Percentiles rank a stretch among this genome's conserved stretches.
Evolutionary conservation across 2,888 invertebrate species (phyloP).

Genomic region (Chrysomela aeneicollis): DNA sequence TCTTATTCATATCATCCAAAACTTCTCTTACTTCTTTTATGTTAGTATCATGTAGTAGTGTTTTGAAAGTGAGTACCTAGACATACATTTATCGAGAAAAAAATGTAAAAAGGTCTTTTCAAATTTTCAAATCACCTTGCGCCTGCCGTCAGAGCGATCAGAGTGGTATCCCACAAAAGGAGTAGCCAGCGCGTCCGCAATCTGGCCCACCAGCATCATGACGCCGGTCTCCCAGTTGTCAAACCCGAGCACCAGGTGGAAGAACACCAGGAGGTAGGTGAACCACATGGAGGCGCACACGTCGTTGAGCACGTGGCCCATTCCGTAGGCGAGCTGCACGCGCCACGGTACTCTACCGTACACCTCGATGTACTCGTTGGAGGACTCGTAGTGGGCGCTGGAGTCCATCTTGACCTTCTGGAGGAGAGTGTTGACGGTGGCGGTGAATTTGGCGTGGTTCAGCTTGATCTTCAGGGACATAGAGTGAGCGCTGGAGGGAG

Average conservation of each 20-base stretch:
- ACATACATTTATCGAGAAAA: no score
- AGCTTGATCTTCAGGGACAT: conserved; percentile 31
- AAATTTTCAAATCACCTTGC: no score
- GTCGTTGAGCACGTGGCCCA: conserved; percentile 93
- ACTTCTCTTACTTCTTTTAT: no score
- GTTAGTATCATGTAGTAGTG: no score
- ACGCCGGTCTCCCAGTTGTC: conserved; percentile 68
- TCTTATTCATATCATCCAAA: no score
- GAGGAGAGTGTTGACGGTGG: conserved; percentile 3
- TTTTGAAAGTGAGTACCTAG: no score
- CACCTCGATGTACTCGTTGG: conserved; percentile 63
- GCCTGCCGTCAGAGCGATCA: conserved; percentile 76
- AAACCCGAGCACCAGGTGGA: conserved; percentile 70
- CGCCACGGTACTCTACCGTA: conserved; percentile 60
- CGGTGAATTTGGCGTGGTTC: conserved; percentile 15
- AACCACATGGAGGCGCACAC: conserved; percentile 96
- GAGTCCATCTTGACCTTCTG: conserved; percentile 22
- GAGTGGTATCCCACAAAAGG: conserved; percentile 88
- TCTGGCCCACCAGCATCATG: conserved; percentile 82
- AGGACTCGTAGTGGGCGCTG: conserved; percentile 22
- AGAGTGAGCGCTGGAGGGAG: neutral
- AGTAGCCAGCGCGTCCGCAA: conserved; percentile 89
- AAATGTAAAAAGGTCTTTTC: no score
- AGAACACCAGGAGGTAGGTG: conserved; percentile 87
- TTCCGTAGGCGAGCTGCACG: conserved; percentile 69